Conservation (phyloP, 2,888 invertebrate species). For the Pyrrhia umbra region DNA sequence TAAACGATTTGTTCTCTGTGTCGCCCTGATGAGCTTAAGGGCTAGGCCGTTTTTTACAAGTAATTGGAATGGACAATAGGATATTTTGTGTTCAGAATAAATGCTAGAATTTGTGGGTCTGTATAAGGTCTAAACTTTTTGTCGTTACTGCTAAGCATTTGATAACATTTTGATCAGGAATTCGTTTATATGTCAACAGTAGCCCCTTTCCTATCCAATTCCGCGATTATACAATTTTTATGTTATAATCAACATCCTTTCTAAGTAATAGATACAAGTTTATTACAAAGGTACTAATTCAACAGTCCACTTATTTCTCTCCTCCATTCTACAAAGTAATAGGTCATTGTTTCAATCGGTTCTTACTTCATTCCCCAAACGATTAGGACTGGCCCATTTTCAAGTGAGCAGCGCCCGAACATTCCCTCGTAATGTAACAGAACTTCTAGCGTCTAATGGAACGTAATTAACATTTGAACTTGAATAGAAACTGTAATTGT, state of each 20-base stretch:
- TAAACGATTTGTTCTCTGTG: constrained; percentile 57
- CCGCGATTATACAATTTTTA: no score
- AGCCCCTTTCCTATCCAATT: no score
- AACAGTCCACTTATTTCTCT: not conserved
- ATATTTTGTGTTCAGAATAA: not conserved
- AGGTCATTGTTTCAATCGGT: not conserved
- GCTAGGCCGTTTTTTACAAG: constrained; percentile 4
- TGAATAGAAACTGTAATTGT: constrained; percentile 39
- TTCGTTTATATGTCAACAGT: no score
- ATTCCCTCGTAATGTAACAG: not conserved
- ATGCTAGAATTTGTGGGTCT: not conserved
- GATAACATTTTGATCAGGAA: no score
- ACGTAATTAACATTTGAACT: constrained; percentile 43
- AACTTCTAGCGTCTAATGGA: constrained; percentile 28
- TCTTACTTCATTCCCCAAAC: not conserved
- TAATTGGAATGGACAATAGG: not conserved
- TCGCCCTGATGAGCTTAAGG: not conserved
- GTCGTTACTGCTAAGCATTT: not conserved
- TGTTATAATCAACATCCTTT: no score
- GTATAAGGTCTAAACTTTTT: not conserved
- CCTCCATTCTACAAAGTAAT: not conserved
- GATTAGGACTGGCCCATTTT: not conserved
- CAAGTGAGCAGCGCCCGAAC: constrained; percentile 8
- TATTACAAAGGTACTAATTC: no score
- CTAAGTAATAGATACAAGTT: no score